These are phyloP conservation scores for Drosophila suzukii DNA, from an alignment of 1,140 invertebrate species.

Conservation along the genomic window DNA sequence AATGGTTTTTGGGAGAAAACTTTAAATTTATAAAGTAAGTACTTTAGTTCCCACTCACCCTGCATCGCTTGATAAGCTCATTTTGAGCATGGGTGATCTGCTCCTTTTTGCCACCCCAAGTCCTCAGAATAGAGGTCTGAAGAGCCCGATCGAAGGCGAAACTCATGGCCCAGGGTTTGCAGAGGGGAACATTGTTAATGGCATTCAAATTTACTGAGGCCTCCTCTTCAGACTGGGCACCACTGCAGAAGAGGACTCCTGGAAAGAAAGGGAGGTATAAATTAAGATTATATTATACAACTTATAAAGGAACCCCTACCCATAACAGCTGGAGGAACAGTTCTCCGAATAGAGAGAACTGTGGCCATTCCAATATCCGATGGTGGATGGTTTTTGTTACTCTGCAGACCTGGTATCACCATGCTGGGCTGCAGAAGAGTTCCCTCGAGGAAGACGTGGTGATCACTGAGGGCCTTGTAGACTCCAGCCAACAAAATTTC, in stretches of 20 bases:
- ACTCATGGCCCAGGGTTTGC: conserved; percentile 97
- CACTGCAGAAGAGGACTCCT: conserved; percentile 97
- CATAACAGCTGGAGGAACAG: conserved; percentile 96
- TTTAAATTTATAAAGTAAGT: neutral
- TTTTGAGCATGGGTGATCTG: conserved; percentile 92
- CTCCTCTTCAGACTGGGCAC: conserved; percentile 98
- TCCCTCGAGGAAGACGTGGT: conserved; percentile 98
- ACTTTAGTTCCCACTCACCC: conserved; percentile 85
- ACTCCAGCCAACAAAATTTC: conserved; percentile 96
- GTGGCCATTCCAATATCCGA: conserved; percentile 93
- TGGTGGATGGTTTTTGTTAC: conserved; percentile 89
- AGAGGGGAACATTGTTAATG: conserved; percentile 92
- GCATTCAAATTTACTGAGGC: conserved; percentile 97
- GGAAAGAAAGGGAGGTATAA: neutral
- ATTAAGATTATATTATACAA: neutral
- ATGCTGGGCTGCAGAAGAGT: conserved; percentile 99
- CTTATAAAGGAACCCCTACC: conserved; percentile 85
- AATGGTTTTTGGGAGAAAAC: too few species aligned
- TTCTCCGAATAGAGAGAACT: conserved; percentile 93
- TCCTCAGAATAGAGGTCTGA: conserved; percentile 95
- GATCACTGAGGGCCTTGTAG: conserved; percentile 98
- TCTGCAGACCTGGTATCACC: conserved; percentile 93
- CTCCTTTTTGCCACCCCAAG: conserved; percentile 96
- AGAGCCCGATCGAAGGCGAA: conserved; percentile 97
- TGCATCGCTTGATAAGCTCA: conserved; percentile 95